phyloP scores from a whole-genome alignment of 2,888 invertebrate species.

The Thereva nobilitata region DNA sequence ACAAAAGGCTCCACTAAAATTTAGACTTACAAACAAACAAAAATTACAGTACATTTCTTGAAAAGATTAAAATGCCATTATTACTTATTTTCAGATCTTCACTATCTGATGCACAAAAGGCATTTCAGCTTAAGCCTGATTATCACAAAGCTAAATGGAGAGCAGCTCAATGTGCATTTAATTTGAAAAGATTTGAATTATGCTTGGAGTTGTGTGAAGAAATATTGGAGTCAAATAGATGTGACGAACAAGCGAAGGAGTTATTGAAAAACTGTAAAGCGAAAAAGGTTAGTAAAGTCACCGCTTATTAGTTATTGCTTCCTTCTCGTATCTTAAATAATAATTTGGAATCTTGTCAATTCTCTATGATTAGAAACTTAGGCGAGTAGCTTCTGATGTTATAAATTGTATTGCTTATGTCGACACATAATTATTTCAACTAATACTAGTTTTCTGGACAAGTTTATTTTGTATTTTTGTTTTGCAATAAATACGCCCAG shows the following conservation, averaged over 20 bases:
- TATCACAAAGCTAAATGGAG: slow-evolving; percentile 78
- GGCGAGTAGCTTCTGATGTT: no score
- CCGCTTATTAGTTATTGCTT: no score
- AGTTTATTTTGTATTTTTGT: no score
- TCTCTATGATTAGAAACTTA: no score
- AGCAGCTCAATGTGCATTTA: slow-evolving; percentile 74
- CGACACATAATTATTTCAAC: no score
- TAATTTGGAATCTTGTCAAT: no score
- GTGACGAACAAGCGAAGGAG: slow-evolving; percentile 63
- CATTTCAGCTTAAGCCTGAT: slow-evolving; percentile 73
- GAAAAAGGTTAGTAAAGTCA: slow-evolving; percentile 50
- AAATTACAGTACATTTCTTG: neutral
- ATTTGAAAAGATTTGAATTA: slow-evolving; percentile 69
- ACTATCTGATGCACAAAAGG: slow-evolving; percentile 77
- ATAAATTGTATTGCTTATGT: no score
- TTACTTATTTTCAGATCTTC: slow-evolving; percentile 61
- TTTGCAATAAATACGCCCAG: no score
- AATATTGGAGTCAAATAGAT: slow-evolving; percentile 63
- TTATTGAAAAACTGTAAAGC: slow-evolving; percentile 62
- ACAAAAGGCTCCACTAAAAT: no score
- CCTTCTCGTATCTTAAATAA: no score
- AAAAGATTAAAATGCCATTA: slow-evolving; percentile 45
- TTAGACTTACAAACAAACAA: neutral
- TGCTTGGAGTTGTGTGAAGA: slow-evolving; percentile 74
- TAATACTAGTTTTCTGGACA: no score